A percentile compares a stretch with the other conserved stretches of the same genome.
Conservation (phyloP, 2,888 invertebrate genomes). For the Ectropis crepuscularia region DNA sequence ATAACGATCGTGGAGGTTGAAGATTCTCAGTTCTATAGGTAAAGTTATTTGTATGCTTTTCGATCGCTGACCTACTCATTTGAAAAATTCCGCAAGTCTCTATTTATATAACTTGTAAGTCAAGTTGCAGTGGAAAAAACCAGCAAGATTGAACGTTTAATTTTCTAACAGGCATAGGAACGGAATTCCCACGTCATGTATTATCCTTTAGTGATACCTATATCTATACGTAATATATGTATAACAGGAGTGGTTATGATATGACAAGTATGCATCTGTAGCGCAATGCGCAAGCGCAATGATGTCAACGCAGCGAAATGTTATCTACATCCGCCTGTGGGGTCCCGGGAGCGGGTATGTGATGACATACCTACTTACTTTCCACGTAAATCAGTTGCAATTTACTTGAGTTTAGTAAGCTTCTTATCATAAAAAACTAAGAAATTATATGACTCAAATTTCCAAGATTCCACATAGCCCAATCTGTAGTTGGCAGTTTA, state of each 20-base stretch:
- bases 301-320: slow-evolving; percentile 72
- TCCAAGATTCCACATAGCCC: neutral
- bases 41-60: no score
- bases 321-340: slow-evolving; percentile 74
- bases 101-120: no score
- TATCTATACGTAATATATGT: neutral
- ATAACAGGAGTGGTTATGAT: neutral
- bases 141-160: no score
- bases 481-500: neutral
- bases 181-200: no score
- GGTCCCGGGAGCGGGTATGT: slow-evolving; percentile 46
- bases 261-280: slow-evolving; percentile 24
- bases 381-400: slow-evolving; percentile 25
- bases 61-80: no score
- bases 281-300: slow-evolving; percentile 46
- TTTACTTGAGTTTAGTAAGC: neutral
- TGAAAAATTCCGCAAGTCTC: no score
- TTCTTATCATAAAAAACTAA: neutral
- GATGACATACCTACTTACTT: slow-evolving; percentile 45
- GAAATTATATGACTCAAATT: slow-evolving; percentile 10
- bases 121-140: no score
- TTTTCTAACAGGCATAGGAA: no score
- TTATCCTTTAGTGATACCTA: no score
- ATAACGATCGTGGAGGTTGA: no score
- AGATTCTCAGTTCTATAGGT: no score